These are phyloP conservation scores for Ciconia nigra DNA, from an alignment of 2,797 vertebrate species.

Conservation along the genomic window DNA sequence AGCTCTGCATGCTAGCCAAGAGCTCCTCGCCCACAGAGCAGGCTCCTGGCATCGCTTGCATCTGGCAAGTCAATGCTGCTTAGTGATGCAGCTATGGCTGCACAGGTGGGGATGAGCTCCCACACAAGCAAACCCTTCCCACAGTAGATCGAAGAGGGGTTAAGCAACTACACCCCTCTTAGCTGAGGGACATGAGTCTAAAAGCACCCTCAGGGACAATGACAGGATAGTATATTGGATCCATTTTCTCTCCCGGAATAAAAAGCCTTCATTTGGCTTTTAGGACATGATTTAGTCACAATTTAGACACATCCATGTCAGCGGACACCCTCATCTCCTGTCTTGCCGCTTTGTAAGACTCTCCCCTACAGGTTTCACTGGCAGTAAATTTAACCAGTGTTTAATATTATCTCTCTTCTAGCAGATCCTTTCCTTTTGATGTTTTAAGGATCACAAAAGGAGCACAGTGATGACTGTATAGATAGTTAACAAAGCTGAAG, in stretches of 20 bases:
- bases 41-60: not conserved
- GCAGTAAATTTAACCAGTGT: not conserved
- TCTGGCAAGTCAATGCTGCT: not conserved
- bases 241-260: not conserved
- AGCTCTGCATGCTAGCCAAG: not conserved
- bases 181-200: not conserved
- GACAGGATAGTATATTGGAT: not conserved
- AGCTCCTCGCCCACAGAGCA: not conserved
- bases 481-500: not conserved
- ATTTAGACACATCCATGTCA: not conserved
- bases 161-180: not conserved
- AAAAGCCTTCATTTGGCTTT: not conserved
- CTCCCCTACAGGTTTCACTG: not conserved
- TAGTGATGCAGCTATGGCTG: not conserved
- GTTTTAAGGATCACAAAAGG: not conserved
- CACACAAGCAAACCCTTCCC: not conserved
- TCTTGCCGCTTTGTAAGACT: not conserved
- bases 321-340: not conserved
- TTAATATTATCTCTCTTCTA: not conserved
- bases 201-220: not conserved
- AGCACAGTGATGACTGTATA: not conserved
- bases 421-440: not conserved
- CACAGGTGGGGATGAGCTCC: not conserved
- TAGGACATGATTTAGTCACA: not conserved
- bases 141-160: not conserved